Base-by-base conservation (phyloP, 2,113 vertebrate genomes). In the Trichomycterus rosablanca region DNA sequence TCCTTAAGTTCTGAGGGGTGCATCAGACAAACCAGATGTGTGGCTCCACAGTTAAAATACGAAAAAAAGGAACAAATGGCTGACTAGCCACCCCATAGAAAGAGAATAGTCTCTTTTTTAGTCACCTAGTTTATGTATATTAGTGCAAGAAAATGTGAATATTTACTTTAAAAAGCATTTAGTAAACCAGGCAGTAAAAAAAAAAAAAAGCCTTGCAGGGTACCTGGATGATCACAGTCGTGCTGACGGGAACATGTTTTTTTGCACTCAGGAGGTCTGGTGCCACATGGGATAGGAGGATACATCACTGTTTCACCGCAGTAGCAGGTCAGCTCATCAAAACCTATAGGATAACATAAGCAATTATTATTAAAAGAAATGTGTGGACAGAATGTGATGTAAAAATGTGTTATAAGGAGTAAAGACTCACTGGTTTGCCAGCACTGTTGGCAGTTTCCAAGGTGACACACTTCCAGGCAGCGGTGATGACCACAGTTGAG, bases 401-500 rank as follows among this genome's bases (percentile, higher is more conserved):
- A 28, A 34, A 34, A 1, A 32, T 7, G 50, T 4, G 3, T 15
- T 15, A 6, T 12, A 22, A 22, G 19, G 10, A 14, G 30, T 37
- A 30, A 34, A 48, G 16, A 89, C 95, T 89, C 78, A 98, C 96
- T 93, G 63, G 94, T 92, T 83, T 99, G 95, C 96, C 95, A 99
- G 80, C 96, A 99, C 1, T 89, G 89, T 68, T 93, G 94, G 80
- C 96, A 99, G 78, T 91, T 97, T 59, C 94, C 93, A 60, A 93
- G 91, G 78, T 99, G 96, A 79, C 96, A 99, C 12, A 89, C 88
- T 61, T 98, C 93, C 80, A 97, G 93, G 80, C 95, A 99, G 59
- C 94, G 91, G 18, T 99, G 96, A 72, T 95, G 90, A 70, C 93
- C 93, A 69, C 96, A 99, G 70, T 89, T 95, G 53, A 99, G 93